Conservation (phyloP, 2,113 vertebrate species). For the Gasterosteus nipponicus region DNA sequence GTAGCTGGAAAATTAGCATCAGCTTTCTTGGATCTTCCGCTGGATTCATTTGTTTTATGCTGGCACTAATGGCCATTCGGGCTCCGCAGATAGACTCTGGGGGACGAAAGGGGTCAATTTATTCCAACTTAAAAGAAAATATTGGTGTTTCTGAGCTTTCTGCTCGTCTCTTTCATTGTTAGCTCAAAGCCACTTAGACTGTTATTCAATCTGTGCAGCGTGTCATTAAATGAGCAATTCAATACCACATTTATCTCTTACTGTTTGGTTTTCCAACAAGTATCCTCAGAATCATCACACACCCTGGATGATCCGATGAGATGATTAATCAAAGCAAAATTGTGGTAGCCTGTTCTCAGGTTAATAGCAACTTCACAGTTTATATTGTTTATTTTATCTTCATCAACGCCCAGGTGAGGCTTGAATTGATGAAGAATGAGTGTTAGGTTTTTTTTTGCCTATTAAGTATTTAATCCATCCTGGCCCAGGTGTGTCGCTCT, state of each 20-base stretch:
- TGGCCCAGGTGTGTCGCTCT: slow-evolving; percentile 64
- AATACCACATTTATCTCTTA: slow-evolving; percentile 11
- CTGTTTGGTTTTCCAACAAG: neutral
- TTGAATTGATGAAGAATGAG: neutral
- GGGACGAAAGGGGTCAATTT: slow-evolving; percentile 51
- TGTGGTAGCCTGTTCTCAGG: neutral
- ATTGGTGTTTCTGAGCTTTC: slow-evolving; percentile 22
- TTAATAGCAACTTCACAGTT: neutral
- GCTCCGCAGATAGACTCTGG: slow-evolving; percentile 28
- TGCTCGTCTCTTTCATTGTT: slow-evolving; percentile 18
- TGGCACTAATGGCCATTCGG: slow-evolving; percentile 52
- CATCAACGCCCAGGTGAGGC: slow-evolving; percentile 7
- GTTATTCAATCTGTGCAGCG: slow-evolving; percentile 14
- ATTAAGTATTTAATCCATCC: slow-evolving; percentile 69
- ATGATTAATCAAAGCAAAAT: slow-evolving; percentile 16
- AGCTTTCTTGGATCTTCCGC: slow-evolving; percentile 36
- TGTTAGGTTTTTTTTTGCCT: slow-evolving; percentile 19
- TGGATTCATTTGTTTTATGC: slow-evolving; percentile 46
- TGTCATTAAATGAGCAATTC: slow-evolving; percentile 16
- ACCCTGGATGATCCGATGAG: neutral
- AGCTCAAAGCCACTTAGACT: slow-evolving; percentile 30
- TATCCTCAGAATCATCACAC: slow-evolving; percentile 3
- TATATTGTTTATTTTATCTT: slow-evolving; percentile 9
- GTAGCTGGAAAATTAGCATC: slow-evolving; percentile 54
- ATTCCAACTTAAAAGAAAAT: slow-evolving; percentile 45